These are phyloP conservation scores for Pissodes strobi DNA, from an alignment of 1,140 invertebrate species.

Conservation along the genomic window DNA sequence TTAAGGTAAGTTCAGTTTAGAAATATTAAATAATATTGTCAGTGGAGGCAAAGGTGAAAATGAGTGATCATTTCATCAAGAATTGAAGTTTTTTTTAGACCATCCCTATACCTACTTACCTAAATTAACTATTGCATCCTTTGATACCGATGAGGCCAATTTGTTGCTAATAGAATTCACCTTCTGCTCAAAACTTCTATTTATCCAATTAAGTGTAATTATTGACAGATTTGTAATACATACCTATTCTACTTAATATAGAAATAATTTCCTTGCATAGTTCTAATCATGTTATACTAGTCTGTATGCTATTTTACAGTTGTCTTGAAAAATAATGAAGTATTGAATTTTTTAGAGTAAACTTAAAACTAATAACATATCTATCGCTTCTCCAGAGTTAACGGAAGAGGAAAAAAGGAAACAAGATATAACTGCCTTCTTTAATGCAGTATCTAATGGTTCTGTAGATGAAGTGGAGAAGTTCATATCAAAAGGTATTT, in stretches of 20 bases:
- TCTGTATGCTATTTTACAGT: too few relatives aligned
- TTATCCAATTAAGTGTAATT: too few relatives aligned
- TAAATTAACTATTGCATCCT: too few relatives aligned
- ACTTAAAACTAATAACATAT: slow-evolving; percentile 1
- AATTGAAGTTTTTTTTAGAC: not conserved
- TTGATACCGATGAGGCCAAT: too few relatives aligned
- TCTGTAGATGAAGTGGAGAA: slow-evolving; percentile 16
- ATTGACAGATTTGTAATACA: too few relatives aligned
- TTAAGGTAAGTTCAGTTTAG: slow-evolving; percentile 31
- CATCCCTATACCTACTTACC: too few relatives aligned
- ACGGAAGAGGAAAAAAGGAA: slow-evolving; percentile 29
- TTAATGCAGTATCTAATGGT: slow-evolving; percentile 26
- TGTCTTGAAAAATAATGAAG: too few relatives aligned
- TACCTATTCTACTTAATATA: too few relatives aligned
- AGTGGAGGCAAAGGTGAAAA: not conserved
- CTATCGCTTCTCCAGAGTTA: slow-evolving; percentile 2
- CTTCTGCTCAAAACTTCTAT: too few relatives aligned
- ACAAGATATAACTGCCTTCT: slow-evolving; percentile 25
- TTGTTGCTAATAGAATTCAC: too few relatives aligned
- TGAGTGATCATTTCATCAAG: not conserved
- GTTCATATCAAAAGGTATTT: slow-evolving; percentile 34
- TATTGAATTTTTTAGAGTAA: slow-evolving; percentile 22
- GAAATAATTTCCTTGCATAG: too few relatives aligned
- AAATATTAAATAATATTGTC: not conserved
- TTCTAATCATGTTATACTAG: too few relatives aligned